Evolutionary conservation across 2,113 vertebrate genomes (phyloP).

Genomic region (Osmerus eperlanus): DNA sequence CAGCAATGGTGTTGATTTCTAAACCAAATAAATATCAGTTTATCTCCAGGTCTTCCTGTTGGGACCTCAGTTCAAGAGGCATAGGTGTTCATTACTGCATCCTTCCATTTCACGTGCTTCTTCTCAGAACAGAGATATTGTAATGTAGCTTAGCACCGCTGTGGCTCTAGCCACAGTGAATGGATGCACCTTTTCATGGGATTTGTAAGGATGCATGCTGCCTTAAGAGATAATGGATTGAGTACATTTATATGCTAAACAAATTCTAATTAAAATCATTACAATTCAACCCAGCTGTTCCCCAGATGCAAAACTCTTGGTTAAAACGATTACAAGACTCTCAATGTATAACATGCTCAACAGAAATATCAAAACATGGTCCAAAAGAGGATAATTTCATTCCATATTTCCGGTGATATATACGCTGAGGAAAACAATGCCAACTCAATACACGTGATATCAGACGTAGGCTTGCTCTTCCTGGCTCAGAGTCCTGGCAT

Average conservation of each 20-base stretch:
- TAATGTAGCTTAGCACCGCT: conserved; percentile 19
- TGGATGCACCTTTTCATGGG: conserved; percentile 12
- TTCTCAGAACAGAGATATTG: conserved; percentile 19
- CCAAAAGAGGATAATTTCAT: too few relatives aligned
- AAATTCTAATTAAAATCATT: conserved; percentile 38
- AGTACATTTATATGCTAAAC: conserved; percentile 41
- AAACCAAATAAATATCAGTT: conserved; percentile 57
- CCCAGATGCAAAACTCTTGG: conserved; percentile 26
- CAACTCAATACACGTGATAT: background rate
- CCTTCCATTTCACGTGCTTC: conserved; percentile 40
- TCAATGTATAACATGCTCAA: too few relatives aligned
- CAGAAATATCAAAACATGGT: too few relatives aligned
- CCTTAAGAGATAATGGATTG: conserved; percentile 24
- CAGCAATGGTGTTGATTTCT: conserved; percentile 38
- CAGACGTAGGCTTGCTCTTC: conserved; percentile 1
- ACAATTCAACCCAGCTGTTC: conserved; percentile 30
- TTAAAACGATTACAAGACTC: too few relatives aligned
- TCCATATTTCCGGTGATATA: too few relatives aligned
- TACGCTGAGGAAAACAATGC: background rate
- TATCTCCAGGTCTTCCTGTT: conserved; percentile 24
- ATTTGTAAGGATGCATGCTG: conserved; percentile 10
- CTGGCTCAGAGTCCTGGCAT: conserved; percentile 26
- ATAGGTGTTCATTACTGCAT: conserved; percentile 37
- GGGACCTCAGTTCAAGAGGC: conserved; percentile 22
- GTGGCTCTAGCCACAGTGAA: conserved; percentile 9